Evolutionary conservation across 2,113 vertebrate genomes (phyloP).

Genomic region (Cebus imitator): DNA sequence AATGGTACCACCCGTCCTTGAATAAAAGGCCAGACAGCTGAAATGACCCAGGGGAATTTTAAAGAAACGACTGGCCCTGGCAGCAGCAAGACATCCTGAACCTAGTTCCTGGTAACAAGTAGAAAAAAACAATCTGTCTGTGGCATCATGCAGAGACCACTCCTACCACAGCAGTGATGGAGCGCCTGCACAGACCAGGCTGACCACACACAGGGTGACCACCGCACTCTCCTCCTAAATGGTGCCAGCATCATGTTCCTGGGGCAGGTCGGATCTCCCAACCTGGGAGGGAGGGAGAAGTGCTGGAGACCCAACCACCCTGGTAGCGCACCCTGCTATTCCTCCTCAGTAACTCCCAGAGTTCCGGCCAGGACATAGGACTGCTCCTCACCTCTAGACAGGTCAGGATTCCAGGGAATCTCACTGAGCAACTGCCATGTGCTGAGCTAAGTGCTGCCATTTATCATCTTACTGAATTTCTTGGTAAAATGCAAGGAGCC

Average conservation of each 20-base stretch:
- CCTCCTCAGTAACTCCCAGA: neutral
- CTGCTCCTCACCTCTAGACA: neutral
- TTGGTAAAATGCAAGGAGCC: neutral
- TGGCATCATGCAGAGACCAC: neutral
- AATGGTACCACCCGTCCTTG: neutral
- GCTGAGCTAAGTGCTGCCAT: neutral
- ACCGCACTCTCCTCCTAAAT: accelerated
- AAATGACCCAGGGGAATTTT: neutral
- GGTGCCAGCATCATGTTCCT: too few species aligned
- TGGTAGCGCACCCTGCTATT: neutral
- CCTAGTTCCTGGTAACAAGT: neutral
- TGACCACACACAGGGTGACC: too few species aligned
- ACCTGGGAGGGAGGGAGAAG: neutral
- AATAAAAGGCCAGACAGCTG: neutral
- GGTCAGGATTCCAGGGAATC: accelerated
- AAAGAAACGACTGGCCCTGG: neutral
- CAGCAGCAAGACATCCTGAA: neutral
- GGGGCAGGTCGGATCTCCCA: neutral
- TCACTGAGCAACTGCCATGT: neutral
- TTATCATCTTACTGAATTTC: neutral
- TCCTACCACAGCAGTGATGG: neutral
- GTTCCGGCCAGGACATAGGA: neutral
- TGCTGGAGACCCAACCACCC: neutral
- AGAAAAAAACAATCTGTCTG: neutral
- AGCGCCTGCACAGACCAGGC: accelerated